Percentiles rank a stretch among this genome's conserved stretches.
phyloP scores from a whole-genome alignment of 1,140 invertebrate genomes.

The Cydia fagiglandana region DNA sequence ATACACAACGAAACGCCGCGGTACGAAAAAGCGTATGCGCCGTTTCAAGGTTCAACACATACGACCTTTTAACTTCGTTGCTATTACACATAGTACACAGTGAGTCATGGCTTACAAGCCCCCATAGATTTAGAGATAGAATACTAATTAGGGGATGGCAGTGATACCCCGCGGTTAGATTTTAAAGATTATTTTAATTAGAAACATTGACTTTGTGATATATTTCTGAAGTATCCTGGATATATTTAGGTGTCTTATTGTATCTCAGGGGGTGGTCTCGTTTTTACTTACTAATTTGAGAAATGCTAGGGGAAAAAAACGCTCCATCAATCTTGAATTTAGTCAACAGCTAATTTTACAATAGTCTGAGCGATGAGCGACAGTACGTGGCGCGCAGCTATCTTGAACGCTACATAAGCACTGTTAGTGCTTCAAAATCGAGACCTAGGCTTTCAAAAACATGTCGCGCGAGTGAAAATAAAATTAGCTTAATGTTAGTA shows the following conservation, averaged over 20 bases:
- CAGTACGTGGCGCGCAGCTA: too few relatives aligned
- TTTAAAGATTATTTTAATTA: slow-evolving; percentile 30
- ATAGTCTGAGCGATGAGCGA: too few relatives aligned
- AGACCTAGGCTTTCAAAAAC: too few relatives aligned
- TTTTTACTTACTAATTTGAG: neutral
- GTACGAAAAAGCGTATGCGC: neutral
- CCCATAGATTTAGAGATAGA: slow-evolving; percentile 22
- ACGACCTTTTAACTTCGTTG: neutral
- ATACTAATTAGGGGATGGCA: slow-evolving; percentile 29
- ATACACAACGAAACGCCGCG: neutral
- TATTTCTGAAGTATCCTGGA: neutral
- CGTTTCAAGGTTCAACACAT: neutral
- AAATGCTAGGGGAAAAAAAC: neutral
- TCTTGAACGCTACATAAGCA: too few relatives aligned
- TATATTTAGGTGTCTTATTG: slow-evolving; percentile 8
- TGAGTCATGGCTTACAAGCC: slow-evolving; percentile 26
- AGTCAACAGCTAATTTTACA: neutral
- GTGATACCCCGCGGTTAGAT: slow-evolving; percentile 19
- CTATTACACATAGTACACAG: neutral
- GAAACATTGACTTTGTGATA: slow-evolving; percentile 7
- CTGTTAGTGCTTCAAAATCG: too few relatives aligned
- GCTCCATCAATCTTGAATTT: neutral
- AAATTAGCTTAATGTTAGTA: too few relatives aligned
- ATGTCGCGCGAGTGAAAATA: too few relatives aligned
- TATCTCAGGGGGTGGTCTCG: neutral